Conservation (phyloP, 2,888 invertebrate genomes). For the Sinodicranocentrus sp. region DNA sequence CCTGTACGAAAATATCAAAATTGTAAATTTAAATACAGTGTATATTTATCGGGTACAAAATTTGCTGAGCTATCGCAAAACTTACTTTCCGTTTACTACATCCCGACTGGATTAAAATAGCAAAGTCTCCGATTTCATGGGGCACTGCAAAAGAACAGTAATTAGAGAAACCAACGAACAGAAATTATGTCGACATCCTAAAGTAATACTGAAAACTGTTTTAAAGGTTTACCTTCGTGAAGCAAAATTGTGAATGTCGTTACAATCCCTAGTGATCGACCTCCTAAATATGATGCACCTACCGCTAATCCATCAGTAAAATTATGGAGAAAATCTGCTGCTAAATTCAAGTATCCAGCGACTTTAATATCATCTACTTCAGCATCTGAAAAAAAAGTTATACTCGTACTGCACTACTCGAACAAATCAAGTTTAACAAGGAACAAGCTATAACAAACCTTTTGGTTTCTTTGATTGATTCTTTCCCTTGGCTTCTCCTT, state of each 20-base stretch:
- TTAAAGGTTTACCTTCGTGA: constrained; percentile 85
- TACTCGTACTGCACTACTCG: background rate
- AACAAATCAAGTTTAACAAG: background rate
- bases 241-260: constrained; percentile 97
- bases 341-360: constrained; percentile 96
- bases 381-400: constrained; percentile 17
- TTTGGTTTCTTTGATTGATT: constrained; percentile 29
- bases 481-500: constrained; percentile 20
- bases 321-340: constrained; percentile 99
- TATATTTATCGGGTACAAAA: no score
- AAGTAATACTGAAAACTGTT: background rate
- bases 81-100: constrained; percentile 88
- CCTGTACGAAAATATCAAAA: constrained; percentile 79
- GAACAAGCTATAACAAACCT: background rate
- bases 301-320: constrained; percentile 99
- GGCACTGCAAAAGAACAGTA: constrained; percentile 83
- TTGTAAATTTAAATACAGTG: no score
- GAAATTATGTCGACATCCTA: no score
- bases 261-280: constrained; percentile 90
- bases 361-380: constrained; percentile 84
- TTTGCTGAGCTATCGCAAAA: constrained; percentile 78
- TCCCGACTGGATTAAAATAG: constrained; percentile 98
- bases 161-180: no score
- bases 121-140: constrained; percentile 99
- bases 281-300: constrained; percentile 97